A percentile compares a stretch with the other conserved stretches of the same genome.
Conservation (phyloP, 2,113 vertebrate genomes). For the Sclerurus mexicanus region DNA sequence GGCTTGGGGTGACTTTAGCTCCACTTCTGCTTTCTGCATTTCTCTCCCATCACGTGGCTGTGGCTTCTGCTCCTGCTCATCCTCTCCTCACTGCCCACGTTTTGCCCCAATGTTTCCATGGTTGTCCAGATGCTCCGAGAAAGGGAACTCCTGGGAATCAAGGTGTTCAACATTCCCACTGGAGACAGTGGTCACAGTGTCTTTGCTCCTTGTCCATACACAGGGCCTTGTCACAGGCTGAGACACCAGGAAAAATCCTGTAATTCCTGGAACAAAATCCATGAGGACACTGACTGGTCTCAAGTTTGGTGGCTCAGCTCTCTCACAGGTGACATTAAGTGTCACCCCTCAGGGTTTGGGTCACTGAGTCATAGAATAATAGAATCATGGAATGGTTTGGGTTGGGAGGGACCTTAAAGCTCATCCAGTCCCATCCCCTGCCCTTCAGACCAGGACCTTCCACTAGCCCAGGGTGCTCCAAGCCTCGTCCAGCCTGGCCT, state of each 20-base stretch:
- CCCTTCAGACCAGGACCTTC: fast-evolving
- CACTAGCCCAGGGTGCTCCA: neutral
- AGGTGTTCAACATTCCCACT: neutral
- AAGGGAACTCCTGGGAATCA: neutral
- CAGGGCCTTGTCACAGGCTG: neutral
- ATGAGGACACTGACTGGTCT: neutral
- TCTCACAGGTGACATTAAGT: neutral
- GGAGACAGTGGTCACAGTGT: fast-evolving
- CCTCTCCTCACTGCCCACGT: neutral
- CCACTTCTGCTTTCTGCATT: neutral
- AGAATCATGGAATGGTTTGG: neutral
- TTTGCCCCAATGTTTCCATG: neutral
- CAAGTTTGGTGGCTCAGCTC: neutral
- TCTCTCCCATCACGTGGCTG: neutral
- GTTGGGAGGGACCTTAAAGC: neutral
- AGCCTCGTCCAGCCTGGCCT: neutral
- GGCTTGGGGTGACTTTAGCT: neutral
- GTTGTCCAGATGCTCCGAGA: neutral
- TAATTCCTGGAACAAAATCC: neutral
- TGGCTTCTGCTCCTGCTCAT: neutral
- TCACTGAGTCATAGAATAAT: too few species aligned
- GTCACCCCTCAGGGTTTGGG: neutral
- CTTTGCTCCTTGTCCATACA: fast-evolving
- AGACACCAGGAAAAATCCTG: neutral
- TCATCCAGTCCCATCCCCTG: fast-evolving